Conservation (phyloP, 2,797 vertebrate genomes). For the Ciconia nigra region DNA sequence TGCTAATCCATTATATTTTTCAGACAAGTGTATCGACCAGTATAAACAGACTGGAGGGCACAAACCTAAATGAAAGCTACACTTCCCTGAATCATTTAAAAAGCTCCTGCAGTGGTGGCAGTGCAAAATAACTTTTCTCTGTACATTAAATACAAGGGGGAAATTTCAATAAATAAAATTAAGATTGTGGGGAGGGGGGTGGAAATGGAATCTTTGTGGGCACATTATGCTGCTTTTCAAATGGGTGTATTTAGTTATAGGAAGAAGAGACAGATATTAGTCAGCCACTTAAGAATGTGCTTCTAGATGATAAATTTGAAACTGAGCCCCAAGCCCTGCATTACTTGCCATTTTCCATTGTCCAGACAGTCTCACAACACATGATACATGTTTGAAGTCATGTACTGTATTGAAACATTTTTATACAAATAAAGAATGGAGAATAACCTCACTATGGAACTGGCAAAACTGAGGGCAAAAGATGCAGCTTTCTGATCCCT, state of each 20-base stretch:
- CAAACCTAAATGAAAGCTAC: slow-evolving; percentile 90
- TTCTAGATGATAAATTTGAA: slow-evolving; percentile 46
- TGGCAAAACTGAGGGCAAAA: background rate
- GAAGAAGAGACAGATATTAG: slow-evolving; percentile 16
- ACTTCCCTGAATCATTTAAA: slow-evolving; percentile 90
- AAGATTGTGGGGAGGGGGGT: background rate
- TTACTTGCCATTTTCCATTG: slow-evolving; percentile 9
- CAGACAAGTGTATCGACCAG: slow-evolving; percentile 95
- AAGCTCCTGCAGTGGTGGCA: slow-evolving; percentile 79
- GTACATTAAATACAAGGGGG: slow-evolving; percentile 64
- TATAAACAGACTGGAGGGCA: slow-evolving; percentile 95
- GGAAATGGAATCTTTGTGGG: background rate
- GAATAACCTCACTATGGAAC: background rate
- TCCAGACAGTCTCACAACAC: background rate
- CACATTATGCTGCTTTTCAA: slow-evolving; percentile 9
- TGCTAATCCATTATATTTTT: slow-evolving; percentile 96
- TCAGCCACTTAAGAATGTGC: slow-evolving; percentile 15
- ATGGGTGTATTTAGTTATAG: slow-evolving; percentile 28
- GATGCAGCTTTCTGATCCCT: background rate
- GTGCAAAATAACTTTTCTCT: slow-evolving; percentile 75
- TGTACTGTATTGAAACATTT: background rate
- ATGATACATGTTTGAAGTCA: slow-evolving; percentile 27
- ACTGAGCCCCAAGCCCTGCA: background rate
- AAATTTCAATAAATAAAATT: slow-evolving; percentile 76
- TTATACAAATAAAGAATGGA: slow-evolving; percentile 51